Evolutionary conservation across 2,888 invertebrate genomes (phyloP).

Genomic region (Itoplectis maculator): DNA sequence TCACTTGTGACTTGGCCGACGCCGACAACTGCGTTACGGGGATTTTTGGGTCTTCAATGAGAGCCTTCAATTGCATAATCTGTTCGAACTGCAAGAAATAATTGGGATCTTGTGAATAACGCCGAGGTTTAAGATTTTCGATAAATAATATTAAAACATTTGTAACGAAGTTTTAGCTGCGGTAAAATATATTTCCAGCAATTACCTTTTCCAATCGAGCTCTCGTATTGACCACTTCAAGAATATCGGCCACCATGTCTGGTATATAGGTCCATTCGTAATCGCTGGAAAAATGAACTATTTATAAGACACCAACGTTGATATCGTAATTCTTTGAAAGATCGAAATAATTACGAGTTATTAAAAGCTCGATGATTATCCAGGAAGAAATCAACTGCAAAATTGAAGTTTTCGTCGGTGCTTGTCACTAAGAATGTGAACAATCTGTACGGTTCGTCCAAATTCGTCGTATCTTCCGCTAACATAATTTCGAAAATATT

Average conservation of each 20-base stretch:
- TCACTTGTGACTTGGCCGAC: background rate
- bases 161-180: background rate
- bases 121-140: background rate
- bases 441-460: too few relatives aligned
- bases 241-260: background rate
- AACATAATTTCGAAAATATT: slow-evolving; percentile 19
- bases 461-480: background rate
- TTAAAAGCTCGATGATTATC: slow-evolving; percentile 44
- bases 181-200: background rate
- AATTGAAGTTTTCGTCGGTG: slow-evolving; percentile 67
- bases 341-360: slow-evolving; percentile 42
- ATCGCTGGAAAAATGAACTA: background rate
- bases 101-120: background rate
- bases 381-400: slow-evolving; percentile 62
- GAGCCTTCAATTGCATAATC: slow-evolving; percentile 28
- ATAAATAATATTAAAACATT: background rate
- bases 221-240: background rate
- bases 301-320: background rate
- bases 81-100: slow-evolving; percentile 56
- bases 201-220: slow-evolving; percentile 56
- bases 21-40: background rate
- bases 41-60: background rate
- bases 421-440: slow-evolving; percentile 40
- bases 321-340: background rate
- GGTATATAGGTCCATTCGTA: background rate